Conservation (phyloP, 2,888 invertebrate species). For the Isoperla grammatica region DNA sequence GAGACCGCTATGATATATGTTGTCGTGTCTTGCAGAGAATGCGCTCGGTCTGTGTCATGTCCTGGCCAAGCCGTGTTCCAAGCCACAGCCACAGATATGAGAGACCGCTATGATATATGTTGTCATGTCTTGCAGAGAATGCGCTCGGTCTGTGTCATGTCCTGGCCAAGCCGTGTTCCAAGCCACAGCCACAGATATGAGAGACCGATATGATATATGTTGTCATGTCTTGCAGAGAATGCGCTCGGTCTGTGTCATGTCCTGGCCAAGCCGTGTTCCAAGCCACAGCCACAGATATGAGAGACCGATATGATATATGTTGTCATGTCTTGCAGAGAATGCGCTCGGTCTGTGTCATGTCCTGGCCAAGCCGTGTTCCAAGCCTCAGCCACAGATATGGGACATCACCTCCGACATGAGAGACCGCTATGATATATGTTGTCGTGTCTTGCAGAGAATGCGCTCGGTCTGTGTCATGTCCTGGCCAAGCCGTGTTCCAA, state of each 20-base stretch:
- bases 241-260: too few species aligned
- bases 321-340: conserved; percentile 76
- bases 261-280: too few species aligned
- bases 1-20: conserved; percentile 96
- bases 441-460: conserved; percentile 80
- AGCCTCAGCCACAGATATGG: conserved; percentile 95
- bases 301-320: too few species aligned
- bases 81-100: conserved; percentile 95
- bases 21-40: conserved; percentile 78
- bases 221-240: too few species aligned
- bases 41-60: conserved; percentile 93
- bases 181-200: conserved; percentile 95
- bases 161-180: conserved; percentile 86
- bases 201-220: too few species aligned
- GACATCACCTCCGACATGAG: conserved; percentile 91
- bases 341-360: conserved; percentile 93
- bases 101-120: too few species aligned
- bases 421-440: conserved; percentile 95
- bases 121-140: conserved; percentile 76
- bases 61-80: conserved; percentile 86
- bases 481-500: conserved; percentile 90
- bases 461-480: conserved; percentile 91
- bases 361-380: conserved; percentile 86
- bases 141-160: conserved; percentile 93
- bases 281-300: too few species aligned